Conservation (phyloP, 37 sponge, comb jelly and placozoan genomes). For the Haliclona indistincta region DNA sequence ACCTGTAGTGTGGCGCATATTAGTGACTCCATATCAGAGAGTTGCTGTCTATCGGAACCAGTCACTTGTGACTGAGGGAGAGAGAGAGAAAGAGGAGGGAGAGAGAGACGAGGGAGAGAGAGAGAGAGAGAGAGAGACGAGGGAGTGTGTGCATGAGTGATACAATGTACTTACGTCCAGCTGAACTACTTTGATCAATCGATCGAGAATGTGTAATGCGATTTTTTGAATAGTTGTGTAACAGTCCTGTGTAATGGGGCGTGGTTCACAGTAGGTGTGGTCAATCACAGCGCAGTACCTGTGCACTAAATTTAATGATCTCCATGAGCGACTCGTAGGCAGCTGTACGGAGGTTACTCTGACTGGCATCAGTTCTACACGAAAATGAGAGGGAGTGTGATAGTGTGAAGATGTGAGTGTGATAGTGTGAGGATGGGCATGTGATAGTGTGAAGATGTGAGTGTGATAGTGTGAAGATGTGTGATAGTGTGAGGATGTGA, state of each 20-base stretch:
- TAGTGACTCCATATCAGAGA: slow-evolving; percentile 86
- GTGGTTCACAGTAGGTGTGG: neutral
- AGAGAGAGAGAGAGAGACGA: neutral
- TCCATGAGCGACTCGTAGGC: slow-evolving; percentile 98
- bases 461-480: neutral
- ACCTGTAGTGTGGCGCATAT: slow-evolving; percentile 96
- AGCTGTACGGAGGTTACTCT: slow-evolving; percentile 74
- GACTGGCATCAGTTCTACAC: slow-evolving; percentile 55
- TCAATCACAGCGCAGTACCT: slow-evolving; percentile 24
- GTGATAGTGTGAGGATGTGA: neutral
- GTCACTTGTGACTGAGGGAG: slow-evolving; percentile 21
- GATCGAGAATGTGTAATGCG: slow-evolving; percentile 68
- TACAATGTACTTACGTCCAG: slow-evolving; percentile 33
- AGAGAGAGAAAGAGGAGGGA: neutral
- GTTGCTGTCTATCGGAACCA: slow-evolving; percentile 62
- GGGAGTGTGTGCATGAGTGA: neutral
- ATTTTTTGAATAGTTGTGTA: slow-evolving; percentile 82
- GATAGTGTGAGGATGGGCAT: neutral
- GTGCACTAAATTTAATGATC: slow-evolving; percentile 90
- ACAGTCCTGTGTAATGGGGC: slow-evolving; percentile 71
- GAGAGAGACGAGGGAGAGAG: neutral
- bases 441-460: neutral
- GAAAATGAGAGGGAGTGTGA: neutral
- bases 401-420: neutral
- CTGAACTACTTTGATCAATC: slow-evolving; percentile 64